phyloP scores from a whole-genome alignment of 2,888 invertebrate genomes.

The Hyles lineata region DNA sequence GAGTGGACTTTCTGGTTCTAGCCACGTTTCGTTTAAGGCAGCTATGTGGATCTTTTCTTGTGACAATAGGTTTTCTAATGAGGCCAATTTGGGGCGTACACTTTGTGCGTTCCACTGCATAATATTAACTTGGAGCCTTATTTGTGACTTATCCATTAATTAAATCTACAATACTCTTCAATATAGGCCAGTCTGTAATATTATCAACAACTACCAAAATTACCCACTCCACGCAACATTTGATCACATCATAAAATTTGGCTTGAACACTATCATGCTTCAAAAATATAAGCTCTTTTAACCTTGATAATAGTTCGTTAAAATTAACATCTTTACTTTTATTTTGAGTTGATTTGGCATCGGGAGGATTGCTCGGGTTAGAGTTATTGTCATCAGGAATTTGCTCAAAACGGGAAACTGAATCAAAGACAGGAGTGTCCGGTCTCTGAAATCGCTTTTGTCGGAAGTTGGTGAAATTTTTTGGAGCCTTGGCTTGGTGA shows the following conservation, averaged over 20 bases:
- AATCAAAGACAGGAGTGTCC: neutral
- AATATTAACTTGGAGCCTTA: no score
- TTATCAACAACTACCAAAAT: neutral
- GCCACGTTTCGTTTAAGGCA: no score
- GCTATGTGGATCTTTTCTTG: no score
- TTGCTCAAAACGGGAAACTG: neutral
- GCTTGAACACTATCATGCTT: constrained; percentile 1
- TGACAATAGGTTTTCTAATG: no score
- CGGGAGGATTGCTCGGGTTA: neutral
- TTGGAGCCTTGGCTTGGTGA: neutral
- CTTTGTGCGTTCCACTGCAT: no score
- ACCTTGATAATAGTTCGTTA: neutral
- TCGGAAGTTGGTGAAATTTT: neutral
- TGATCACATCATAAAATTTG: constrained; percentile 1
- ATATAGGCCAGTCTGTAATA: neutral
- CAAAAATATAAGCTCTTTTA: neutral
- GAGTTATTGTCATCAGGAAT: neutral
- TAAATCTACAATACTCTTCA: no score
- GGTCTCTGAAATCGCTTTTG: neutral
- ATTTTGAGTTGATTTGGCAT: neutral
- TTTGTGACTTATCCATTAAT: no score
- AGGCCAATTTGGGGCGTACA: no score
- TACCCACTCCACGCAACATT: neutral
- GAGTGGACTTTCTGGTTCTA: no score
- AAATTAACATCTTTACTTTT: constrained; percentile 1